phyloP scores from a whole-genome alignment of 2,113 vertebrate species.

The Campylomormyrus numenius region DNA sequence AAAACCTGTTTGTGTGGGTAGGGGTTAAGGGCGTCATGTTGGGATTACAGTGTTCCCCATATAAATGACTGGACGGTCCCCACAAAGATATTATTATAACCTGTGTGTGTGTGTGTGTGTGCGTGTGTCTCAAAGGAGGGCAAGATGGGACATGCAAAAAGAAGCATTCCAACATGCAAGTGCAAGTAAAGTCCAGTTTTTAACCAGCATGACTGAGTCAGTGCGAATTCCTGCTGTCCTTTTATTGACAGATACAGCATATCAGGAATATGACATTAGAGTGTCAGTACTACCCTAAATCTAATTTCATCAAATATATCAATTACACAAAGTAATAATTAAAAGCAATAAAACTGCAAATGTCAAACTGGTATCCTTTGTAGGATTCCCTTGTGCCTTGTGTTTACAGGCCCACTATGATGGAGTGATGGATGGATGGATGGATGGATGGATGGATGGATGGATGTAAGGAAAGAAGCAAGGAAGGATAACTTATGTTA shows the following conservation, averaged over 20 bases:
- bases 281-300: neutral
- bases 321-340: neutral
- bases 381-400: neutral
- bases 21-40: no score
- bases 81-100: no score
- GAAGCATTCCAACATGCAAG: neutral
- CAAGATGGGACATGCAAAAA: neutral
- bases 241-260: neutral
- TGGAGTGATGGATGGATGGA: neutral
- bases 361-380: neutral
- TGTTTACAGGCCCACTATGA: neutral
- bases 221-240: neutral
- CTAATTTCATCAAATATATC: neutral
- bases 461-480: no score
- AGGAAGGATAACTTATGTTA: no score
- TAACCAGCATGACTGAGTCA: neutral
- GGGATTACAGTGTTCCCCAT: no score
- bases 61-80: no score
- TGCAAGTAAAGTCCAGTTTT: neutral
- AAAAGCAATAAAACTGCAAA: neutral
- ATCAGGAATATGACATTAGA: neutral
- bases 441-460: no score
- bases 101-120: neutral
- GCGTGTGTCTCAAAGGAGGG: no score
- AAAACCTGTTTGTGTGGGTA: neutral